These are phyloP conservation scores for Palythoa caribaeorum DNA, from an alignment of 92 coral and sea anemone genomes.

Conservation along the genomic window DNA sequence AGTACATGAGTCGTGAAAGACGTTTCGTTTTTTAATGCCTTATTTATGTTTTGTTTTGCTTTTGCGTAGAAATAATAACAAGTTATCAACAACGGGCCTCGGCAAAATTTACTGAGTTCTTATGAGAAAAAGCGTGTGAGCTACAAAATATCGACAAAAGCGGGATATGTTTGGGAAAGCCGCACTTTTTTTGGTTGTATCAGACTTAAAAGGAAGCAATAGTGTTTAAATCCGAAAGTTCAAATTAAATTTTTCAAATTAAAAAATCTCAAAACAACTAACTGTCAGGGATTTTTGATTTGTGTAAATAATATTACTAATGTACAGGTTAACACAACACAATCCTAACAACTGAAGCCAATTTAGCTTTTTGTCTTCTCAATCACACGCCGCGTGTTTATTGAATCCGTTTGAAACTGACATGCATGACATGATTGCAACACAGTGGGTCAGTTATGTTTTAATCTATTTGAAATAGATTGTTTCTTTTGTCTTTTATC, in stretches of 20 bases:
- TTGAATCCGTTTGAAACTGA: background rate
- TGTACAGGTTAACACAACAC: slow-evolving; percentile 39
- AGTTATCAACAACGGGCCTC: no score
- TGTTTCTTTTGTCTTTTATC: background rate
- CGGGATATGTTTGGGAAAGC: no score
- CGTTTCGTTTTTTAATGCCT: no score
- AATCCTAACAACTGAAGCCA: slow-evolving; percentile 30
- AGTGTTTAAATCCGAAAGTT: background rate
- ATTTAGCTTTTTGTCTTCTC: slow-evolving; percentile 11
- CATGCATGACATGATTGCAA: background rate
- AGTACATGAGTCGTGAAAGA: no score
- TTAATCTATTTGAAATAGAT: slow-evolving; percentile 14
- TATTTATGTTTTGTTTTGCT: no score
- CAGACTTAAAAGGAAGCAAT: background rate
- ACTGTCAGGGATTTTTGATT: background rate
- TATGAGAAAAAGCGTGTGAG: no score
- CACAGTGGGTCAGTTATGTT: background rate
- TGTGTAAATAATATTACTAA: slow-evolving; percentile 43
- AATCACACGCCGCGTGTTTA: slow-evolving; percentile 25
- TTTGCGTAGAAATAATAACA: no score
- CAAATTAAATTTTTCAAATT: background rate
- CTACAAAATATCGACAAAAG: no score
- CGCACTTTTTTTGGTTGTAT: no score
- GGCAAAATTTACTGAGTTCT: no score
- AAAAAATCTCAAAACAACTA: background rate